phyloP scores from a whole-genome alignment of 2,888 invertebrate species.

The Callimorpha dominula region DNA sequence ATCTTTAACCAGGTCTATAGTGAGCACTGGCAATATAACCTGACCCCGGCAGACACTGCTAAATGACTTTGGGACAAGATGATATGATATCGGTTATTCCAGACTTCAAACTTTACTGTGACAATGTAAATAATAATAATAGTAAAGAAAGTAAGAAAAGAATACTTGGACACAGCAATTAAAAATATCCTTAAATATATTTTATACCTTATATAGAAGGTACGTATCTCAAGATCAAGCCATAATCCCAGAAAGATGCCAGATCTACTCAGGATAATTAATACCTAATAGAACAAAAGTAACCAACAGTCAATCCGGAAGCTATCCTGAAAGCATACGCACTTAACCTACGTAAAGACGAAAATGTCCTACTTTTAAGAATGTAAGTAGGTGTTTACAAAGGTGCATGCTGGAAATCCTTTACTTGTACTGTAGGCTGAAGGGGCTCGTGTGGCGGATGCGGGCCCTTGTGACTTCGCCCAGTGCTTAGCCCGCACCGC shows the following conservation, averaged over 20 bases:
- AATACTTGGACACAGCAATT: background rate
- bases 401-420: background rate
- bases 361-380: background rate
- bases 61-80: background rate
- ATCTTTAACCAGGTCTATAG: background rate
- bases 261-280: no score
- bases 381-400: background rate
- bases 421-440: background rate
- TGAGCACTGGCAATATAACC: background rate
- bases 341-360: background rate
- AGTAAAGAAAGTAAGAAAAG: background rate
- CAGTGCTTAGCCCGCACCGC: slow-evolving; percentile 12
- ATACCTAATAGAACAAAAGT: background rate
- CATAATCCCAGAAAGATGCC: no score
- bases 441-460: background rate
- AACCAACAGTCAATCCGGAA: background rate
- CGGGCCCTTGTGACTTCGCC: background rate
- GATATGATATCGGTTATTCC: no score
- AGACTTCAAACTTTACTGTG: background rate
- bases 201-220: no score
- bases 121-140: background rate
- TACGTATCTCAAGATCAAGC: no score
- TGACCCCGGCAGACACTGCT: background rate
- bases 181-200: background rate
- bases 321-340: background rate